Evolutionary conservation across 1,140 invertebrate genomes (phyloP).

Genomic region (Maconellicoccus hirsutus): DNA sequence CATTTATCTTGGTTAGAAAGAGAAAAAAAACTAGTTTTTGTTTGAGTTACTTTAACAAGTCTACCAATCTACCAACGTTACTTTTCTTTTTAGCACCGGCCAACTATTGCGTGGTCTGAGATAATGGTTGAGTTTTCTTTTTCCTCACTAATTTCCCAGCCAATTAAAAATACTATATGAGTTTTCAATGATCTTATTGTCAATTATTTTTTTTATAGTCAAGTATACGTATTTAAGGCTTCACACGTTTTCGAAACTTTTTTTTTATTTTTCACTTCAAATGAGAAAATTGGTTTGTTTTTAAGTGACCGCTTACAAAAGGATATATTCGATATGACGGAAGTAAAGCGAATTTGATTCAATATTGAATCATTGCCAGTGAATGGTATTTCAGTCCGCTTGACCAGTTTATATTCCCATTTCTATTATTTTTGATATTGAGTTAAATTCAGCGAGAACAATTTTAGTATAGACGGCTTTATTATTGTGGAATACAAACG

Average conservation of each 20-base stretch:
- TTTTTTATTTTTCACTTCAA: no score
- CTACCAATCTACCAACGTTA: background rate
- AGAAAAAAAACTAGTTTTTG: background rate
- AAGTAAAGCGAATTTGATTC: background rate
- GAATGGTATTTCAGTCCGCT: background rate
- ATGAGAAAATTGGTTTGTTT: slow-evolving; percentile 1
- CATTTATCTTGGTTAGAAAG: background rate
- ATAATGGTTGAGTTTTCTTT: no score
- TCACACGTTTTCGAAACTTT: no score
- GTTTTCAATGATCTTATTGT: no score
- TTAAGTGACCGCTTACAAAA: background rate
- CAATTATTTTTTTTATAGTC: no score
- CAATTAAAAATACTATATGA: no score
- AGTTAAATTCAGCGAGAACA: slow-evolving; percentile 3
- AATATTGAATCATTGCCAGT: slow-evolving; percentile 9
- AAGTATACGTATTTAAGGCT: no score
- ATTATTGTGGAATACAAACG: background rate
- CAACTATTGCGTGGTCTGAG: no score
- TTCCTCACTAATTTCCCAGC: no score
- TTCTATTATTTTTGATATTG: slow-evolving; percentile 6
- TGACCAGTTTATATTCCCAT: background rate
- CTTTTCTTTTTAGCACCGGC: background rate
- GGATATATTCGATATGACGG: background rate
- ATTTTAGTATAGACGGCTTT: background rate
- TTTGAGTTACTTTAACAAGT: no score